phyloP scores from a whole-genome alignment of 2,113 vertebrate genomes.

The Fulica atra region DNA sequence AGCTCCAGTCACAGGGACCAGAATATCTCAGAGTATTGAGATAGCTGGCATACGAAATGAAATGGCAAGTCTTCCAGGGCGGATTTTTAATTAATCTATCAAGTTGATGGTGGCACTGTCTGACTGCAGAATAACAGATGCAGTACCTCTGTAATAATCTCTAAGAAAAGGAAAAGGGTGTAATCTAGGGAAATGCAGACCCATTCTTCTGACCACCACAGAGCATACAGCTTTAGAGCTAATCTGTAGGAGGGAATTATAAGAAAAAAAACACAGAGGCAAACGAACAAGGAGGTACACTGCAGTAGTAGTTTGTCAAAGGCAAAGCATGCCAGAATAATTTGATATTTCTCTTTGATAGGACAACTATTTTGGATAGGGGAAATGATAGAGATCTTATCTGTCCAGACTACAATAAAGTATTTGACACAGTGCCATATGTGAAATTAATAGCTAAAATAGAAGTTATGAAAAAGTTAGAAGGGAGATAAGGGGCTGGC shows the following conservation, averaged over 20 bases:
- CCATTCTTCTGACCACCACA: not conserved
- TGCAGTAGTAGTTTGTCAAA: not conserved
- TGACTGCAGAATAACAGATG: slow-evolving; percentile 53
- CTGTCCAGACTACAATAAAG: not conserved
- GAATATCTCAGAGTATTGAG: slow-evolving; percentile 58
- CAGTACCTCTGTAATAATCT: not conserved
- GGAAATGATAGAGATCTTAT: not conserved
- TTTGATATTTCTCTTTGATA: not conserved
- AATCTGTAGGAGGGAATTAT: not conserved
- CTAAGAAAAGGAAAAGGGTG: slow-evolving; percentile 17
- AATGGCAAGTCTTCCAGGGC: slow-evolving; percentile 27
- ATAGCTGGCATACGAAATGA: slow-evolving; percentile 26
- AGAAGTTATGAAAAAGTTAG: not conserved
- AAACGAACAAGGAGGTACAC: not conserved
- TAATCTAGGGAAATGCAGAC: slow-evolving; percentile 39
- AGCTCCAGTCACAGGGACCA: slow-evolving; percentile 16
- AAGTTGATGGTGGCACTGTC: slow-evolving; percentile 61
- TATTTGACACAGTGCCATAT: not conserved
- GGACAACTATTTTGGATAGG: not conserved
- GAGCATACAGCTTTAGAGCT: not conserved
- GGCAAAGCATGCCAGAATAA: not conserved
- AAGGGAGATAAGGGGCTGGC: not conserved
- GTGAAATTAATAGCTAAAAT: not conserved
- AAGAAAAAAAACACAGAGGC: not conserved
- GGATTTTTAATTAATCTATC: slow-evolving; percentile 66